Evolutionary conservation across 2,113 vertebrate species (phyloP).

Genomic region (Cryptoleucopteryx plumbea): DNA sequence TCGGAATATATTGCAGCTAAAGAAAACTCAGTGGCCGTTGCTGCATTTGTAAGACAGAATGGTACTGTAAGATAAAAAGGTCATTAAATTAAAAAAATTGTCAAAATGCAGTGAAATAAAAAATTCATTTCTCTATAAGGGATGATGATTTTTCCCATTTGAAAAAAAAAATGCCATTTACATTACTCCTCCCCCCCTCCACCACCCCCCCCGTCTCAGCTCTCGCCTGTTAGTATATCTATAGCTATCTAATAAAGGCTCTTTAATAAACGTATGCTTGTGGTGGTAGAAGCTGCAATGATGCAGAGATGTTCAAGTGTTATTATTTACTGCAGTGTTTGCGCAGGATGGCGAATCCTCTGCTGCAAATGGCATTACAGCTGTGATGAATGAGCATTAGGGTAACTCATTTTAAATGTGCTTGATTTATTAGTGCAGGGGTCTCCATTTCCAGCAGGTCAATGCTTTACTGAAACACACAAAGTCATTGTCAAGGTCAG

Average conservation of each 20-base stretch:
- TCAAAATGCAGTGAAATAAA: constrained; percentile 49
- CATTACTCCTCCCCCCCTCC: constrained; percentile 31
- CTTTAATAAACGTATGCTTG: constrained; percentile 96
- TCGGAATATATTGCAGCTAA: constrained; percentile 52
- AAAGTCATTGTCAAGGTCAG: constrained; percentile 99
- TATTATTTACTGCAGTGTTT: constrained; percentile 99
- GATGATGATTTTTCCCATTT: constrained; percentile 50
- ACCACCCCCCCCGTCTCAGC: constrained; percentile 51
- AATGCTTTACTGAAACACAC: constrained; percentile 97
- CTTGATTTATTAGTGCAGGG: constrained; percentile 97
- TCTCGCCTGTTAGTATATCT: constrained; percentile 66
- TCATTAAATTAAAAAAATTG: constrained; percentile 60
- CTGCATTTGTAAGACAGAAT: constrained; percentile 53
- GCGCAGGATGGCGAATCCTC: constrained; percentile 88
- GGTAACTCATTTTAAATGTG: constrained; percentile 99
- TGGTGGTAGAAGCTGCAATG: constrained; percentile 77
- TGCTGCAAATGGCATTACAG: constrained; percentile 98
- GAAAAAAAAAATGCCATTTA: constrained; percentile 24
- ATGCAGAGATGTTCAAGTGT: constrained; percentile 89
- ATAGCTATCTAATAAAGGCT: constrained; percentile 82
- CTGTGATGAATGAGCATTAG: constrained; percentile 99
- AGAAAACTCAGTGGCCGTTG: constrained; percentile 47
- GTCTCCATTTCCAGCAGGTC: constrained; percentile 99
- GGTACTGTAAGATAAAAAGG: constrained; percentile 54
- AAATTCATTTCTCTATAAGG: constrained; percentile 62